Percentiles rank a stretch among this genome's conserved stretches.
Evolutionary conservation across 2,797 vertebrate genomes (phyloP).

Genomic region (Paedocypris micromegethes): DNA sequence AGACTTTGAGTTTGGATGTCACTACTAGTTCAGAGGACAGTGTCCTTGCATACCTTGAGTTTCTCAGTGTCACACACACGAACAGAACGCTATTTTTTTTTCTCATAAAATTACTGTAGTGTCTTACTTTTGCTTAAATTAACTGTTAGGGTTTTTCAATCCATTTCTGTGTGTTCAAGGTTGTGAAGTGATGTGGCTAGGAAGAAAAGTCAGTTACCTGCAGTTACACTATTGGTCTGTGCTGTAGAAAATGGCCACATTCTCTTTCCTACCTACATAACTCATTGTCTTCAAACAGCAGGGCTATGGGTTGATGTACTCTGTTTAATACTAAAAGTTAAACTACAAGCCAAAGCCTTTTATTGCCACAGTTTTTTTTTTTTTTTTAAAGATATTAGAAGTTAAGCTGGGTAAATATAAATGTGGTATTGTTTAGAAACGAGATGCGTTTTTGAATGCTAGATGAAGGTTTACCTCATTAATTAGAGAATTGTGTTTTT

Average conservation of each 20-base stretch:
- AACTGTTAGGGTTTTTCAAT: constrained; percentile 14
- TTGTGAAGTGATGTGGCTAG: constrained; percentile 17
- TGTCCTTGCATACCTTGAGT: constrained; percentile 18
- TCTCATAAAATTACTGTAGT: constrained; percentile 1
- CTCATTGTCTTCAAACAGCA: constrained; percentile 26
- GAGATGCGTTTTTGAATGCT: constrained; percentile 12
- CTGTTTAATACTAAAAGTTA: background rate
- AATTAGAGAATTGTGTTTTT: constrained; percentile 15
- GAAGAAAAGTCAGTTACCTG: constrained; percentile 1
- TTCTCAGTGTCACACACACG: constrained; percentile 1
- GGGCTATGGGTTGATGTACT: constrained; percentile 16
- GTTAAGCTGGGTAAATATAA: constrained; percentile 1
- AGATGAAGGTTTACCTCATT: constrained; percentile 23
- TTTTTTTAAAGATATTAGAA: background rate
- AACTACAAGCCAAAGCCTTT: background rate
- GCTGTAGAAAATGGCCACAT: background rate
- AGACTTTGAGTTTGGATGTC: constrained; percentile 3
- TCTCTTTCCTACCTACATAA: constrained; percentile 5
- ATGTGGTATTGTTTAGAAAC: constrained; percentile 10
- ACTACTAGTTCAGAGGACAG: background rate
- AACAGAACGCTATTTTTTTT: background rate
- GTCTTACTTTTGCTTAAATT: background rate
- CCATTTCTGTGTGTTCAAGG: constrained; percentile 11
- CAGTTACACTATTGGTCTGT: constrained; percentile 1
- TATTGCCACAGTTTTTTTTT: background rate